Percentiles rank a stretch among this genome's conserved stretches.
phyloP scores from a whole-genome alignment of 2,888 invertebrate species.

The Stegana nigrithorax region DNA sequence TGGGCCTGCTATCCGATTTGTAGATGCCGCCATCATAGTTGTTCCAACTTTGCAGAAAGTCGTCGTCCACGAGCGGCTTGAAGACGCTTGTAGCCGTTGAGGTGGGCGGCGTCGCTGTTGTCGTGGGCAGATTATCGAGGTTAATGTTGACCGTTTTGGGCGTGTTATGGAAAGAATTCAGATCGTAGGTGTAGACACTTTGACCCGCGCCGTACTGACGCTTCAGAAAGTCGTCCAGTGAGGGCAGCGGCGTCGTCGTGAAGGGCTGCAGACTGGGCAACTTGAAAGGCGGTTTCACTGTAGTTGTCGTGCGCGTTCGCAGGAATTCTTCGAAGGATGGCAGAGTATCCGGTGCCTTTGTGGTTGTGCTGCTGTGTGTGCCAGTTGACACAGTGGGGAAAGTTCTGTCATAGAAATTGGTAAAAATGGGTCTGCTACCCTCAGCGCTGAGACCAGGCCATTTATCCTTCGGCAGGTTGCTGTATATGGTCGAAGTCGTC shows the following conservation, averaged over 20 bases:
- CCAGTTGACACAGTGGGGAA: too few relatives aligned
- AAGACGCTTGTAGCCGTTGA: conserved; percentile 9
- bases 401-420: background rate
- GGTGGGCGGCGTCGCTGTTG: conserved; percentile 22
- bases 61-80: conserved; percentile 11
- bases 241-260: conserved; percentile 32
- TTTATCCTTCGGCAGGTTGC: conserved; percentile 3
- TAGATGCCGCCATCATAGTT: conserved; percentile 21
- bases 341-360: background rate
- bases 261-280: background rate
- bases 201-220: conserved; percentile 24
- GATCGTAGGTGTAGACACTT: background rate
- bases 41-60: conserved; percentile 22
- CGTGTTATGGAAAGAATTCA: background rate
- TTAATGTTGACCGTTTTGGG: conserved; percentile 24
- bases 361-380: background rate
- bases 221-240: conserved; percentile 34
- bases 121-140: conserved; percentile 36
- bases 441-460: conserved; percentile 27
- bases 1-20: background rate
- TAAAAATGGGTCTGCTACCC: background rate
- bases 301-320: background rate
- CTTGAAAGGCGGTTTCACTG: background rate
- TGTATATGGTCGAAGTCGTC: conserved; percentile 31
- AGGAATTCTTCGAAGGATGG: background rate